A percentile compares a stretch with the other conserved stretches of the same genome.
These are phyloP conservation scores for Gambusia yucatana DNA, from an alignment of 2,797 vertebrate genomes.

Conservation along the genomic window DNA sequence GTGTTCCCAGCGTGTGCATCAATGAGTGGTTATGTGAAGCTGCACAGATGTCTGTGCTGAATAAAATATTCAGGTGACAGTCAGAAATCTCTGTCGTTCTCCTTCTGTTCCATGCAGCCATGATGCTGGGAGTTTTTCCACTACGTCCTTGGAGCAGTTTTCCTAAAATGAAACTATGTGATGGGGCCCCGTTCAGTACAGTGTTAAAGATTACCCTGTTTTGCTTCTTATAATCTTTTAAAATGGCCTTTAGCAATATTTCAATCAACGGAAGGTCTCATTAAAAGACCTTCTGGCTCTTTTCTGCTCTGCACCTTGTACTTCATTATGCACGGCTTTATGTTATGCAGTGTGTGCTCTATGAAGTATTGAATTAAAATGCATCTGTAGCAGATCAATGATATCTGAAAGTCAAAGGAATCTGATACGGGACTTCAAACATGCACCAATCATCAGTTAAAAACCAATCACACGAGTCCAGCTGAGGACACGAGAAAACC, in stretches of 20 bases:
- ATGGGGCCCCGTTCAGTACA: background rate
- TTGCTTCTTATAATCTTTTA: background rate
- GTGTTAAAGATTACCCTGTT: background rate
- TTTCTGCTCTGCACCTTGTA: background rate
- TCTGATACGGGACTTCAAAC: background rate
- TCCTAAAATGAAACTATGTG: slow-evolving; percentile 8
- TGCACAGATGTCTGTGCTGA: slow-evolving; percentile 51
- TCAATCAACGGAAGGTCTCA: background rate
- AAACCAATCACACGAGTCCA: background rate
- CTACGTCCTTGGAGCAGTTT: slow-evolving; percentile 8
- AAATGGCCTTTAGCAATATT: background rate
- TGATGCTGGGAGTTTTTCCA: slow-evolving; percentile 9
- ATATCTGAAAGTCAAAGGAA: background rate
- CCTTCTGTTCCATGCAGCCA: slow-evolving; percentile 5
- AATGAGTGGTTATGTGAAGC: slow-evolving; percentile 39
- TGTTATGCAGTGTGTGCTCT: background rate
- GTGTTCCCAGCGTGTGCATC: slow-evolving; percentile 21
- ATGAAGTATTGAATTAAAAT: background rate
- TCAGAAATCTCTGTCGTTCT: slow-evolving; percentile 37
- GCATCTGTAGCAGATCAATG: background rate
- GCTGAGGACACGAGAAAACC: background rate
- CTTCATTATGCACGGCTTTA: background rate
- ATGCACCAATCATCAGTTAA: background rate
- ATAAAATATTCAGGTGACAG: slow-evolving; percentile 78
- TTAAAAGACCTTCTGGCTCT: background rate